Evolutionary conservation across 1,140 invertebrate species (phyloP).

Genomic region (Sminthurides bifidus): DNA sequence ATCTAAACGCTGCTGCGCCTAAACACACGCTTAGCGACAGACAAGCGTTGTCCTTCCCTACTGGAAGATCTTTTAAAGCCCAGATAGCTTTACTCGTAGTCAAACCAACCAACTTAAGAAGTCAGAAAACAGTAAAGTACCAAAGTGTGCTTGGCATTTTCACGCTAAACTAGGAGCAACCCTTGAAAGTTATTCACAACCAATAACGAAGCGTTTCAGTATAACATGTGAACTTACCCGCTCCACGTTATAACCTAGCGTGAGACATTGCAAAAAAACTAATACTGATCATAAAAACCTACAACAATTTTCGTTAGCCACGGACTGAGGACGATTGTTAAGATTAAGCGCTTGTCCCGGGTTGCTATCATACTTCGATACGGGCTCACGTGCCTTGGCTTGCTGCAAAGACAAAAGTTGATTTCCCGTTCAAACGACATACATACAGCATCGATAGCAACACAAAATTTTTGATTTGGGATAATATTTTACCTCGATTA

Average conservation of each 20-base stretch:
- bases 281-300: slow-evolving; percentile 26
- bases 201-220: background rate
- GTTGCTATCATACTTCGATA: slow-evolving; percentile 20
- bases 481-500: slow-evolving; percentile 58
- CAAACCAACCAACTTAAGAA: too few relatives aligned
- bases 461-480: background rate
- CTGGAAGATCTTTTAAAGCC: too few relatives aligned
- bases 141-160: too few relatives aligned
- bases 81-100: too few relatives aligned
- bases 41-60: too few relatives aligned
- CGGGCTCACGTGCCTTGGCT: slow-evolving; percentile 25
- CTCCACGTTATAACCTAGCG: too few relatives aligned
- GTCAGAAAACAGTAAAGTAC: too few relatives aligned
- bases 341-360: slow-evolving; percentile 21
- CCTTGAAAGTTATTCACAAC: background rate
- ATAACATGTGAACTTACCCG: too few relatives aligned
- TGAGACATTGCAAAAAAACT: too few relatives aligned
- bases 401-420: slow-evolving; percentile 16
- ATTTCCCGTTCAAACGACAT: background rate
- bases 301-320: slow-evolving; percentile 26
- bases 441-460: background rate
- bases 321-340: slow-evolving; percentile 17
- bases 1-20: too few relatives aligned
- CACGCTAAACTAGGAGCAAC: background rate
- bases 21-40: too few relatives aligned